Conservation (phyloP, 2,797 vertebrate genomes). For the Naso thynnoides region DNA sequence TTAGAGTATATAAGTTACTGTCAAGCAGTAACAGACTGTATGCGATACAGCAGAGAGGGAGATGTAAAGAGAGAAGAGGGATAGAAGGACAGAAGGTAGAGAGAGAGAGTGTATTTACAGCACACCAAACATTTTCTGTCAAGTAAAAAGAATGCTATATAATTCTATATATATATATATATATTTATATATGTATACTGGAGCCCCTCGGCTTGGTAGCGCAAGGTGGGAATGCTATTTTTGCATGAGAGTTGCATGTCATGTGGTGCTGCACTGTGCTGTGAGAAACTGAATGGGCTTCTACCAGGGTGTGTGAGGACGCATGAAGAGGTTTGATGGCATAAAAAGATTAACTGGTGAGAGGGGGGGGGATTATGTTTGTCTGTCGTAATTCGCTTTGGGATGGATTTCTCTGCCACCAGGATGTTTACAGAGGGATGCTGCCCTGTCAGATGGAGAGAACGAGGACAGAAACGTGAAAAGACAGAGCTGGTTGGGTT, state of each 20-base stretch:
- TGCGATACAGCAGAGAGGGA: slow-evolving; percentile 64
- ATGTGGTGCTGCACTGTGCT: slow-evolving; percentile 36
- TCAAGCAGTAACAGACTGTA: slow-evolving; percentile 78
- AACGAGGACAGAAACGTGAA: slow-evolving; percentile 30
- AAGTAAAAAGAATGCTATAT: slow-evolving; percentile 88
- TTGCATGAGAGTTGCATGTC: slow-evolving; percentile 66
- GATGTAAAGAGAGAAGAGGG: slow-evolving; percentile 37
- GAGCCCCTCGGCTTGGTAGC: slow-evolving; percentile 72
- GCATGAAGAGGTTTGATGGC: slow-evolving; percentile 45
- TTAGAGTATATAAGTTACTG: slow-evolving; percentile 83
- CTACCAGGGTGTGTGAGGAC: slow-evolving; percentile 3
- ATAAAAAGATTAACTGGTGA: slow-evolving; percentile 45
- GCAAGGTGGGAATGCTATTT: slow-evolving; percentile 71
- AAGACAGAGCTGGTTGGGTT: slow-evolving; percentile 32
- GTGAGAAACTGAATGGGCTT: slow-evolving; percentile 22
- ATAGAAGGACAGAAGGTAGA: slow-evolving; percentile 42
- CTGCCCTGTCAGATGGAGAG: slow-evolving; percentile 39
- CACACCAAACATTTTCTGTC: slow-evolving; percentile 83
- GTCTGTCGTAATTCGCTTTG: slow-evolving; percentile 48
- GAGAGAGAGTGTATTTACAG: slow-evolving; percentile 84
- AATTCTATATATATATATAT: slow-evolving; percentile 85
- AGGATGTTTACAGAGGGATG: slow-evolving; percentile 40
- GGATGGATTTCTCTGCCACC: slow-evolving; percentile 43
- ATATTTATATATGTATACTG: slow-evolving; percentile 83
- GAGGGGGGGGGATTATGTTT: slow-evolving; percentile 45